A percentile compares a stretch with the other conserved stretches of the same genome.
phyloP scores from a whole-genome alignment of 2,113 vertebrate species.

The Pachyramphus minor region DNA sequence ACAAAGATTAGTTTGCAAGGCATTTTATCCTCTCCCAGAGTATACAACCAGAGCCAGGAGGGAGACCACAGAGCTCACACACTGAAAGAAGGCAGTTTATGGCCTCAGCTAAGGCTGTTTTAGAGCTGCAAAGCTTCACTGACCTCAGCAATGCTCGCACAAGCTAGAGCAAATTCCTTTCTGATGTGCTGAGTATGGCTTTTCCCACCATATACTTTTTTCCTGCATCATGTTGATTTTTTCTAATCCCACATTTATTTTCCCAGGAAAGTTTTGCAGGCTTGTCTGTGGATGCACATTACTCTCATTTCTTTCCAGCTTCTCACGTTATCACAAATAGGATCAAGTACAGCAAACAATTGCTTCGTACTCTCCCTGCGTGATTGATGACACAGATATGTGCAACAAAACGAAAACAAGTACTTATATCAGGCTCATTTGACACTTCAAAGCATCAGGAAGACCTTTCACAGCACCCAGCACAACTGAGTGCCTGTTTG shows the following conservation, averaged over 20 bases:
- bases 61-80: not conserved
- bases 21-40: not conserved
- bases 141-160: not conserved
- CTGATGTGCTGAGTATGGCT: not conserved
- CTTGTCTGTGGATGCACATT: not conserved
- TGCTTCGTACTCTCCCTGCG: not conserved
- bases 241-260: not conserved
- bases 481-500: not conserved
- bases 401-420: not conserved
- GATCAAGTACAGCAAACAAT: not conserved
- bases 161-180: conserved; percentile 1
- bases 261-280: not conserved
- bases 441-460: not conserved
- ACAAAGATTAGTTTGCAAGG: not conserved
- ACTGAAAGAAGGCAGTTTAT: not conserved
- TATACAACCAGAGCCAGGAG: fast-evolving
- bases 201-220: not conserved
- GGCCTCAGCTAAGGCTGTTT: not conserved
- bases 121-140: not conserved
- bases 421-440: not conserved
- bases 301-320: not conserved
- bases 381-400: not conserved
- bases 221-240: not conserved
- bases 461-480: not conserved
- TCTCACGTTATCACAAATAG: not conserved